A percentile compares a stretch with the other conserved stretches of the same genome.
Evolutionary conservation across 2,797 vertebrate genomes (phyloP).

Genomic region (Cyclura pinguis): DNA sequence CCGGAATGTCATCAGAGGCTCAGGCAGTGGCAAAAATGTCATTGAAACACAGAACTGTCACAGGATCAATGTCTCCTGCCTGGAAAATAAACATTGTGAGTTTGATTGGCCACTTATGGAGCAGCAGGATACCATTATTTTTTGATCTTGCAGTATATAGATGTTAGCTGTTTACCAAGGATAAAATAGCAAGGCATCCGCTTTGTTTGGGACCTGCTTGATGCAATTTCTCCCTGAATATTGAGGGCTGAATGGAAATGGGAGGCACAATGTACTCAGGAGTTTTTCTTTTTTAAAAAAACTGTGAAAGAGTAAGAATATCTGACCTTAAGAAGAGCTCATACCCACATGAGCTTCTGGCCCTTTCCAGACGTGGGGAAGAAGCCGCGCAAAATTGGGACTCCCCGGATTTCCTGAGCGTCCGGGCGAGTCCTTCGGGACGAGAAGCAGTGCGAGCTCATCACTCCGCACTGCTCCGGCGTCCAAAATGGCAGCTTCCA

Average conservation of each 20-base stretch:
- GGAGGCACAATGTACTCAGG: background rate
- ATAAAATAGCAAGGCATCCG: slow-evolving; percentile 13
- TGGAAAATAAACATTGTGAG: slow-evolving; percentile 49
- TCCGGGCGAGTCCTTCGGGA: no score
- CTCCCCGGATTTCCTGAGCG: no score
- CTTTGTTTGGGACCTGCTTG: slow-evolving; percentile 13
- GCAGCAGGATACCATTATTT: slow-evolving; percentile 70
- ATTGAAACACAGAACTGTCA: slow-evolving; percentile 68
- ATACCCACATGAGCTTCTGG: no score
- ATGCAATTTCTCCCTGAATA: background rate
- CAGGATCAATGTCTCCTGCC: slow-evolving; percentile 66
- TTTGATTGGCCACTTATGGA: slow-evolving; percentile 39
- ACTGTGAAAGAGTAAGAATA: background rate
- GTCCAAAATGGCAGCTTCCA: no score
- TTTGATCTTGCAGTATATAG: slow-evolving; percentile 62
- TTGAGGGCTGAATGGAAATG: slow-evolving; percentile 11
- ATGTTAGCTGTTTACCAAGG: slow-evolving; percentile 65
- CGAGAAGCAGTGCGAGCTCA: no score
- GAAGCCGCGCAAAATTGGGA: no score
- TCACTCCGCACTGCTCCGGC: no score
- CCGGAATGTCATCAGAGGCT: background rate
- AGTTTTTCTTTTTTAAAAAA: background rate
- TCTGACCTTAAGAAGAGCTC: background rate
- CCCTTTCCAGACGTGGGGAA: no score
- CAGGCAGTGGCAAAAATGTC: slow-evolving; percentile 37